These are phyloP conservation scores for Sylvilagus floridanus DNA, from an alignment of 2,797 vertebrate species.

Conservation along the genomic window DNA sequence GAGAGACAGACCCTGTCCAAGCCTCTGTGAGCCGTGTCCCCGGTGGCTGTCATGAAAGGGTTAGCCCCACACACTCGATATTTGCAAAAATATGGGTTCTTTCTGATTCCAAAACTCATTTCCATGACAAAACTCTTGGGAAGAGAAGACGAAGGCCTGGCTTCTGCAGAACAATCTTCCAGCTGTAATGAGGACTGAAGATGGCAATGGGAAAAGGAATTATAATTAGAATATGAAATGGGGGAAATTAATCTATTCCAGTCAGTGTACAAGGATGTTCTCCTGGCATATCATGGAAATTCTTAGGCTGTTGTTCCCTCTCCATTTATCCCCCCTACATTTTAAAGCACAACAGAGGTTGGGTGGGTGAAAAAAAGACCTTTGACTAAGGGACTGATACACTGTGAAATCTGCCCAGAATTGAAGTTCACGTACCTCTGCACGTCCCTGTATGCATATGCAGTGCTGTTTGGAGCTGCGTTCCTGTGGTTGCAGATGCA, in stretches of 20 bases:
- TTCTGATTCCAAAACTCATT: slow-evolving; percentile 90
- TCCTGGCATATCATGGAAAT: slow-evolving; percentile 80
- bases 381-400: not conserved
- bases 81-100: slow-evolving; percentile 87
- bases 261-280: slow-evolving; percentile 86
- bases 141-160: slow-evolving; percentile 88
- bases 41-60: slow-evolving; percentile 84
- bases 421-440: not conserved
- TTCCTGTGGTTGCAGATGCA: not conserved
- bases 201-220: slow-evolving; percentile 87
- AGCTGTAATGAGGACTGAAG: slow-evolving; percentile 89
- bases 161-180: slow-evolving; percentile 90
- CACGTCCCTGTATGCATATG: fast-evolving
- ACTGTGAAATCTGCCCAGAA: not conserved
- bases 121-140: slow-evolving; percentile 91
- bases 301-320: slow-evolving; percentile 71
- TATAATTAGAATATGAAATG: slow-evolving; percentile 91
- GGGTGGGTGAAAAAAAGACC: not conserved
- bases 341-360: slow-evolving; percentile 54
- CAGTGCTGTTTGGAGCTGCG: not conserved
- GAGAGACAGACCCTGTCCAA: slow-evolving; percentile 9
- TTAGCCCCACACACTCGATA: slow-evolving; percentile 85
- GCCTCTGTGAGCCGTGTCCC: slow-evolving; percentile 28
- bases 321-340: not conserved
- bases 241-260: slow-evolving; percentile 89